These are phyloP conservation scores for Wasmannia auropunctata DNA, from an alignment of 1,140 invertebrate species.

Conservation along the genomic window DNA sequence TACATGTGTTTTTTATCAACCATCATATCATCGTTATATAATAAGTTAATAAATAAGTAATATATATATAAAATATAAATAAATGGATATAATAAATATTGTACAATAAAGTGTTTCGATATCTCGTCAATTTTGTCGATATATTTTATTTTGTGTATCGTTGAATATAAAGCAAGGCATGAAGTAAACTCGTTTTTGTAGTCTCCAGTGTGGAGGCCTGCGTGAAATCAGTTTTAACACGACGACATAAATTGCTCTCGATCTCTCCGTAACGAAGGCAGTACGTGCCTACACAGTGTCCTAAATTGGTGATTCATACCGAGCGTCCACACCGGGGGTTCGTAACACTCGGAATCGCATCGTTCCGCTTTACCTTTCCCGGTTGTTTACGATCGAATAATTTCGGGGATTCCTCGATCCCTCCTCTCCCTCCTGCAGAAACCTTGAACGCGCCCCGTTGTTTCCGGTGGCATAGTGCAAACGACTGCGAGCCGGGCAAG, in stretches of 20 bases:
- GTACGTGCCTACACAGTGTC: constrained; percentile 55
- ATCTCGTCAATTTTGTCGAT: not conserved
- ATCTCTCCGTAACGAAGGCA: constrained; percentile 16
- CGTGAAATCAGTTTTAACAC: constrained; percentile 17
- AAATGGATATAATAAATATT: no score
- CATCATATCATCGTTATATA: no score
- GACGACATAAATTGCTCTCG: constrained; percentile 3
- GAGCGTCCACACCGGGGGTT: not conserved
- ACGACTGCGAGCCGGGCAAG: constrained; percentile 46
- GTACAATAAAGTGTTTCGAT: not conserved
- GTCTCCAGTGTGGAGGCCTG: not conserved
- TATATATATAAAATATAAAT: no score
- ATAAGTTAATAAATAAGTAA: no score
- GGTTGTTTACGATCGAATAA: not conserved
- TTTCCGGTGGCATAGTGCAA: constrained; percentile 47
- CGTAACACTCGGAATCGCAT: constrained; percentile 41
- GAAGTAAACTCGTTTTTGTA: constrained; percentile 3
- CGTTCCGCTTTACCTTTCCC: constrained; percentile 41
- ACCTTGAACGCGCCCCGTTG: not conserved
- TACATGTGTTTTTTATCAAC: no score
- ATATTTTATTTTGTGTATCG: not conserved
- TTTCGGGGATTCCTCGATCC: constrained; percentile 16
- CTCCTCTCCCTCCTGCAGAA: not conserved
- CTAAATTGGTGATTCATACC: constrained; percentile 61
- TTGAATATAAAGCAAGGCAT: not conserved